Conservation (phyloP, 30 jellyfish, hydroid and myxozoan genomes). For the Aurelia sp. region DNA sequence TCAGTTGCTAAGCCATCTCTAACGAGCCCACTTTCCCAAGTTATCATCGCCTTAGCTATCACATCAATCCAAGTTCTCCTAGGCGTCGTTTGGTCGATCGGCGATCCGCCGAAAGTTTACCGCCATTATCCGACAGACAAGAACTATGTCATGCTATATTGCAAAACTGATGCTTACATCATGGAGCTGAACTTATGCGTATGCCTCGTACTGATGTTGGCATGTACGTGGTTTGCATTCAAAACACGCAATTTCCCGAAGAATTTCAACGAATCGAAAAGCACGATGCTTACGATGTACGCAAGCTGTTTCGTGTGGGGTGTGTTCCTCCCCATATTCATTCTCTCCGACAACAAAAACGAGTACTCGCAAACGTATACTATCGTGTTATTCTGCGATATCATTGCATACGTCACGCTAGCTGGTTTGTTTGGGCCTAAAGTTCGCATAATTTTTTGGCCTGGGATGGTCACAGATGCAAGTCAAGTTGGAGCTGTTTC, state of each 20-base stretch:
- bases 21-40: constrained; percentile 86
- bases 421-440: constrained; percentile 88
- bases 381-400: constrained; percentile 69
- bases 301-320: constrained; percentile 96
- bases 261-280: constrained; percentile 94
- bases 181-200: constrained; percentile 77
- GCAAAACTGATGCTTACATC: constrained; percentile 78
- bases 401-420: constrained; percentile 88
- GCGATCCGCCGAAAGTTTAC: constrained; percentile 78
- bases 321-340: constrained; percentile 89
- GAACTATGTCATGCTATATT: constrained; percentile 52
- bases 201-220: constrained; percentile 92
- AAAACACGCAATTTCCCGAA: constrained; percentile 97
- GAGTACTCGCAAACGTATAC: constrained; percentile 70
- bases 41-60: constrained; percentile 65
- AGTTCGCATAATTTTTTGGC: constrained; percentile 52
- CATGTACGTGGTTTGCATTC: constrained; percentile 96
- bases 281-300: constrained; percentile 94
- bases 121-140: constrained; percentile 62
- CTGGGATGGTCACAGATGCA: constrained; percentile 52
- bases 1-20: constrained; percentile 87
- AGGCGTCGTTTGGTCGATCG: constrained; percentile 87
- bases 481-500: constrained; percentile 44
- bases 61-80: constrained; percentile 80
- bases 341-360: constrained; percentile 40